These are phyloP conservation scores for Bufotes viridis DNA, from an alignment of 2,797 vertebrate species.

Conservation along the genomic window DNA sequence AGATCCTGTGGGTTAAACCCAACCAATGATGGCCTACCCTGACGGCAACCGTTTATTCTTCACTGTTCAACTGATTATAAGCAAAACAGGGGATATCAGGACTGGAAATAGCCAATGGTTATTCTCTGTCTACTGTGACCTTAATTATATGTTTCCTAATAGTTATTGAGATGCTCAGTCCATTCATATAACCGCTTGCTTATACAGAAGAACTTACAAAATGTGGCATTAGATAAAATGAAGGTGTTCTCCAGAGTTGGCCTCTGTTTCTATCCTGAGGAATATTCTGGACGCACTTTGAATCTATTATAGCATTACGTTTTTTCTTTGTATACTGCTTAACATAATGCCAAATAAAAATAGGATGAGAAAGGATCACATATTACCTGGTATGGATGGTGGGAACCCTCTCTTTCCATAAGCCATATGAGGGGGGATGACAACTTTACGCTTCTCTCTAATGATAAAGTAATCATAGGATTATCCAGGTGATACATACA, in stretches of 20 bases:
- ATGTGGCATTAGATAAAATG: background rate
- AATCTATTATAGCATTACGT: no score
- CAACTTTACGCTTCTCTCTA: slow-evolving; percentile 94
- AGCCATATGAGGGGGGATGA: slow-evolving; percentile 90
- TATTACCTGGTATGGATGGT: slow-evolving; percentile 90
- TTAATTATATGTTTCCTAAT: background rate
- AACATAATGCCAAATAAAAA: background rate
- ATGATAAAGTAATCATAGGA: slow-evolving; percentile 41
- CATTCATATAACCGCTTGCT: background rate
- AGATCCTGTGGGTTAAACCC: no score
- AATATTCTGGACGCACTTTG: no score
- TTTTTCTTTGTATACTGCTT: no score
- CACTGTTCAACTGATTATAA: no score
- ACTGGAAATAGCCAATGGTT: no score
- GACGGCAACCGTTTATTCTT: no score
- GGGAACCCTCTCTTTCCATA: slow-evolving; percentile 95
- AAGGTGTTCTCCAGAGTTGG: background rate
- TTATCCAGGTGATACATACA: background rate
- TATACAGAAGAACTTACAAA: background rate
- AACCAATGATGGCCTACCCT: no score
- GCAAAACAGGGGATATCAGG: no score
- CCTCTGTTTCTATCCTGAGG: no score
- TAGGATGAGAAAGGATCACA: background rate
- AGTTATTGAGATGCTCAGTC: background rate
- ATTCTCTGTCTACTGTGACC: no score